These are phyloP conservation scores for Drosophila anomalata DNA, from an alignment of 2,888 invertebrate species.

Conservation along the genomic window DNA sequence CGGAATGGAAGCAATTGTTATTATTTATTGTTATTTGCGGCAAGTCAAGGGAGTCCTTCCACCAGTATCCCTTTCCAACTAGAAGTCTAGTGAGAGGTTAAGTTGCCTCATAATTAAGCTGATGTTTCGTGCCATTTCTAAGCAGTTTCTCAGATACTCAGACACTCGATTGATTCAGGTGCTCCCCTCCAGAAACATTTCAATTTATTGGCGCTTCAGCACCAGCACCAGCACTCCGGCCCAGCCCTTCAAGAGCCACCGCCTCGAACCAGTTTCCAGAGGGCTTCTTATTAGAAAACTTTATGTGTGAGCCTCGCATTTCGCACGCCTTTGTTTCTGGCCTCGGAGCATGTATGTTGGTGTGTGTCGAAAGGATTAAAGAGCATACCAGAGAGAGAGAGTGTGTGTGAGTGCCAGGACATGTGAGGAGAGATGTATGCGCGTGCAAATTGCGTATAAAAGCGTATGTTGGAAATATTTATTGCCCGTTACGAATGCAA, in stretches of 20 bases:
- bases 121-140: not conserved
- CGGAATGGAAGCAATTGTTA: not conserved
- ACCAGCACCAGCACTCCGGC: conserved; percentile 1
- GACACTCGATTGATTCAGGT: not conserved
- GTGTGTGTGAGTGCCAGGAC: conserved; percentile 9
- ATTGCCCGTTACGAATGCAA: conserved; percentile 82
- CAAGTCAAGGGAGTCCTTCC: too few species aligned
- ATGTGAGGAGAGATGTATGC: conserved; percentile 66
- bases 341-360: conserved; percentile 11
- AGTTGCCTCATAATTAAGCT: not conserved
- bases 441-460: conserved; percentile 80
- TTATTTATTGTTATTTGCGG: too few species aligned
- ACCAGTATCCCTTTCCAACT: too few species aligned
- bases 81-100: too few species aligned
- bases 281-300: conserved; percentile 73
- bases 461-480: conserved; percentile 81
- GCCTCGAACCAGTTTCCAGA: conserved; percentile 53
- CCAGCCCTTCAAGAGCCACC: not conserved
- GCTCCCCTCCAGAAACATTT: conserved; percentile 48
- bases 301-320: conserved; percentile 62
- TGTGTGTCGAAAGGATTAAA: conserved; percentile 61
- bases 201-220: conserved; percentile 50
- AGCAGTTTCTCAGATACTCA: too few species aligned
- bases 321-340: conserved; percentile 56
- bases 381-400: conserved; percentile 15